Evolutionary conservation across 37 sponge, comb jelly and placozoan species (phyloP).

Genomic region (Tethya wilhelma): DNA sequence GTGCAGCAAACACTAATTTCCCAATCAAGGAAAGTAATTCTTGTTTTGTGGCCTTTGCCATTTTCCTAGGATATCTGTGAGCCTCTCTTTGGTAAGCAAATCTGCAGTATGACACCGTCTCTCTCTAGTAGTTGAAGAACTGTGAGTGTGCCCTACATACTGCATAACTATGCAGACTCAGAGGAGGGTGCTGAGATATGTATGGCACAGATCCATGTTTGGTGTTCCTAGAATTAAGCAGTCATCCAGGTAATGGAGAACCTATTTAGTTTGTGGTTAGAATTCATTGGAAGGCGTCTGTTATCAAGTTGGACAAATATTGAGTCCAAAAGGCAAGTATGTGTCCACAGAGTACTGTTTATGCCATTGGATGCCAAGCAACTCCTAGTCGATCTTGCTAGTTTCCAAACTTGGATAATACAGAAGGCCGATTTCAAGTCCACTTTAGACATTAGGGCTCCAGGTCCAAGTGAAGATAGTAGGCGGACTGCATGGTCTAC

Average conservation of each 20-base stretch:
- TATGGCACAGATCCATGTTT: not conserved
- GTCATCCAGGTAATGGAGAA: conserved; percentile 46
- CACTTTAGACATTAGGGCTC: conserved; percentile 43
- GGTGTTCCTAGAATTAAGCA: conserved; percentile 17
- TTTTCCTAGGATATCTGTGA: not conserved
- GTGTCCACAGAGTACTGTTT: conserved; percentile 37
- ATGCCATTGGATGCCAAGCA: conserved; percentile 38
- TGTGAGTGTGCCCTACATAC: not conserved
- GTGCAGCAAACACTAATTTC: conserved; percentile 19
- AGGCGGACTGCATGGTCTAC: conserved; percentile 39
- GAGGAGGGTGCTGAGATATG: not conserved
- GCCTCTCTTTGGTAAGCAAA: not conserved
- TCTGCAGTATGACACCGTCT: not conserved
- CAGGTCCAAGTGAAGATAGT: conserved; percentile 1
- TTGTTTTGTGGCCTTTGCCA: conserved; percentile 7
- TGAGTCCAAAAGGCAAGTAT: conserved; percentile 34
- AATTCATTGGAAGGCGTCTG: conserved; percentile 45
- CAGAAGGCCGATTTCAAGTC: conserved; percentile 53
- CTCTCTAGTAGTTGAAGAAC: not conserved
- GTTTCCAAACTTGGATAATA: conserved; percentile 24
- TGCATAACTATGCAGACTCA: not conserved
- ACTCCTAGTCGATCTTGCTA: conserved; percentile 53
- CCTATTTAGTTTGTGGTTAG: conserved; percentile 1
- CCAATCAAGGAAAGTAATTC: conserved; percentile 1
- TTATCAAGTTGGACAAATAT: conserved; percentile 34